A percentile compares a stretch with the other conserved stretches of the same genome.
These are phyloP conservation scores for Chymomyza amoena DNA, from an alignment of 2,888 invertebrate species.

Conservation along the genomic window DNA sequence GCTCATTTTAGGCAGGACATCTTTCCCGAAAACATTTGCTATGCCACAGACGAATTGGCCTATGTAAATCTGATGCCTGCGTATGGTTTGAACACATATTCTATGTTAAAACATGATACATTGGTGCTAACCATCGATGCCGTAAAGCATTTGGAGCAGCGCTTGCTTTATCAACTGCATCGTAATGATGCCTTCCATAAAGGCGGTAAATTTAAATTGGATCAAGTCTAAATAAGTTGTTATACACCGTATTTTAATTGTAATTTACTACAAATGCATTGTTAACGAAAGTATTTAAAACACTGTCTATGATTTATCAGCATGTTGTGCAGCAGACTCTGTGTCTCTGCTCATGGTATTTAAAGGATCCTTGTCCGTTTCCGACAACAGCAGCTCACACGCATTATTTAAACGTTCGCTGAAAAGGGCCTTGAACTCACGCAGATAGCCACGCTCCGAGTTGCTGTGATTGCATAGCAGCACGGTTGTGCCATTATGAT, in stretches of 20 bases:
- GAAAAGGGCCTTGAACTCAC: slow-evolving; percentile 80
- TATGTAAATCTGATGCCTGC: slow-evolving; percentile 96
- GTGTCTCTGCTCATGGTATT: slow-evolving; percentile 78
- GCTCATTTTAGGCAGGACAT: slow-evolving; percentile 85
- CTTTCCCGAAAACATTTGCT: slow-evolving; percentile 92
- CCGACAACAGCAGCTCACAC: slow-evolving; percentile 84
- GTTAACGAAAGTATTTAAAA: slow-evolving; percentile 16
- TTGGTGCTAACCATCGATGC: slow-evolving; percentile 92
- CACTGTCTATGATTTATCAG: slow-evolving; percentile 8
- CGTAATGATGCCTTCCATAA: slow-evolving; percentile 80
- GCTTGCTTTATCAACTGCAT: slow-evolving; percentile 85
- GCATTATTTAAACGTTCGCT: slow-evolving; percentile 72
- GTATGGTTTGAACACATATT: slow-evolving; percentile 96
- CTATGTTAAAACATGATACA: slow-evolving; percentile 97
- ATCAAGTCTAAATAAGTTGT: slow-evolving; percentile 79
- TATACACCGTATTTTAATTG: slow-evolving; percentile 63
- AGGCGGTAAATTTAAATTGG: slow-evolving; percentile 81
- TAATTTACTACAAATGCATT: slow-evolving; percentile 39
- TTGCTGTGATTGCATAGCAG: slow-evolving; percentile 96
- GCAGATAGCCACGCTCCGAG: slow-evolving; percentile 93
- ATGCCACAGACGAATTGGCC: slow-evolving; percentile 87
- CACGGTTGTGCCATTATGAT: slow-evolving; percentile 87
- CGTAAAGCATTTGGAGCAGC: slow-evolving; percentile 90
- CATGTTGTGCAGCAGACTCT: slow-evolving; percentile 14
- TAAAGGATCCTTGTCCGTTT: slow-evolving; percentile 88